phyloP scores from a whole-genome alignment of 2,888 invertebrate genomes.

The Drosophila atroscutellata region DNA sequence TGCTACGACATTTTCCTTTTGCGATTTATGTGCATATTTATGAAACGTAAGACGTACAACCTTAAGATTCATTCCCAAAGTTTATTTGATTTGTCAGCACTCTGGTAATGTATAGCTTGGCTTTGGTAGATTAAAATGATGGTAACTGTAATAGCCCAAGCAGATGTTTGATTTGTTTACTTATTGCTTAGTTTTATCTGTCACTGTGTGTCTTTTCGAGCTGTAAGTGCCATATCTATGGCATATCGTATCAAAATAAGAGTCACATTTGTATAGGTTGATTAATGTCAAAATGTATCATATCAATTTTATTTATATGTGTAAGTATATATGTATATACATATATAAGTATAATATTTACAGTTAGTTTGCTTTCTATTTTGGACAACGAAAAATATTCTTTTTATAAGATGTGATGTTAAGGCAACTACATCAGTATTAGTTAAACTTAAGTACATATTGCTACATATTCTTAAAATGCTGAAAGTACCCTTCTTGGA shows the following conservation, averaged over 20 bases:
- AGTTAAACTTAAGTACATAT: neutral
- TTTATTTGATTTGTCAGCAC: conserved; percentile 19
- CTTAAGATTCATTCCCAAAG: neutral
- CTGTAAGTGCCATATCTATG: conserved; percentile 7
- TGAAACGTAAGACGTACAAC: neutral
- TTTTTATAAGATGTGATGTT: neutral
- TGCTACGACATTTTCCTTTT: conserved; percentile 17
- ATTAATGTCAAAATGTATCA: neutral
- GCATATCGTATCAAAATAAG: conserved; percentile 1
- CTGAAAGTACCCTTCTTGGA: neutral
- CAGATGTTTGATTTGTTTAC: conserved; percentile 28
- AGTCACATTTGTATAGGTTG: conserved; percentile 14
- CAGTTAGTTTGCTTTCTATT: neutral
- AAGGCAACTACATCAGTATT: neutral
- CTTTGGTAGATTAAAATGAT: conserved; percentile 36
- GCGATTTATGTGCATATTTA: conserved; percentile 29
- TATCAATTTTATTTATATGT: neutral
- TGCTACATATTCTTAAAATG: neutral
- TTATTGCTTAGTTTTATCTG: conserved; percentile 24
- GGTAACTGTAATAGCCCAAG: neutral
- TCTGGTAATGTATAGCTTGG: conserved; percentile 20
- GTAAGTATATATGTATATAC: no score
- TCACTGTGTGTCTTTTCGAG: conserved; percentile 23
- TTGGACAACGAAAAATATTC: neutral
- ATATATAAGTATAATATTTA: neutral